Evolutionary conservation across 2,888 invertebrate species (phyloP), one percentile per base, ranked within the genome.

Genomic region (Drosophila suboccidentalis): DNA sequence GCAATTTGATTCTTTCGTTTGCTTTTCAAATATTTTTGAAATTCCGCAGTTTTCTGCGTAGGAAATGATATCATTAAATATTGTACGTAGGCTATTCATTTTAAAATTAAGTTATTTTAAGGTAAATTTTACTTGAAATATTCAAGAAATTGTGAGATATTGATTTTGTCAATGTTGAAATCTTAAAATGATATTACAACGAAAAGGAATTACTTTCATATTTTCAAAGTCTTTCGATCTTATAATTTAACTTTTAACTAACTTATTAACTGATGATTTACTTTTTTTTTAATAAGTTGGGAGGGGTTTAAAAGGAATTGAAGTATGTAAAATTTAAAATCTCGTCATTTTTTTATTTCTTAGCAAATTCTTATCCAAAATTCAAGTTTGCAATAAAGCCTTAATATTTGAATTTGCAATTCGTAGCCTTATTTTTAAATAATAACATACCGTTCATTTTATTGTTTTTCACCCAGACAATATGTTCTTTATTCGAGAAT

Each of bases 31-130:
- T 50, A 15, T 54, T 44, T 53, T n/a, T 19, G 11, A 36, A 36
- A 61, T 44, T 61, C 44, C 60, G 60, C 60, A 61, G 60, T 53
- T 51, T 34, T 34, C 13, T 11, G 34, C 44, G 34, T 17, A 1
- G 32, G 36, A 46, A 39, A 39, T 46, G 38, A 46, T 53, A 36
- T 61, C 36, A 61, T 53, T 53, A 60, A 29, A 1, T 29, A 29
- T 29, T 29, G 39, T 55, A 19, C 44, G 11, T 34, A 6, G n/a
- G 43, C n/a, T 22, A 15, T 36, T 26, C 26, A 26, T 26, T 26
- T 26, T 17, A 26, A 11, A 38, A 41, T 41, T 26, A 11, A 29
- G 39, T 4, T 17, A 43, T 43, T 41, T 43, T 5, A 38, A 51
- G 26, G 15, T 8, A 44, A 3, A 4, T 19, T 43, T 11, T 19